Evolutionary conservation across 2,113 vertebrate species (phyloP).

Genomic region (Mesembrinibis cayennensis): DNA sequence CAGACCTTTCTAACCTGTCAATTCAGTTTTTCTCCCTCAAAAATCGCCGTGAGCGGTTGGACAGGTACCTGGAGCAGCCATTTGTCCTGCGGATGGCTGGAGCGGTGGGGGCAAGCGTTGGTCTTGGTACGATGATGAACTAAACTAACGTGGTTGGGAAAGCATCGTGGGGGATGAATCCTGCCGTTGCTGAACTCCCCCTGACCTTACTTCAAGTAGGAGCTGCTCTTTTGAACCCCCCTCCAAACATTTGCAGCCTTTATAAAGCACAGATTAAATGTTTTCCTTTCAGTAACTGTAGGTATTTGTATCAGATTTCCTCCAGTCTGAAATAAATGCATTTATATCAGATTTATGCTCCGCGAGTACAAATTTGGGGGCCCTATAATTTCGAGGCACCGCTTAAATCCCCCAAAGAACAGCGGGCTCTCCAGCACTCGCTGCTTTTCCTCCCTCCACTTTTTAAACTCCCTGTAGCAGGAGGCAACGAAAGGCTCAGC

Average conservation of each 20-base stretch:
- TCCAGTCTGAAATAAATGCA: neutral
- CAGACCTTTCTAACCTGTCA: neutral
- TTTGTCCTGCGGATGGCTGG: neutral
- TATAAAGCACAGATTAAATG: neutral
- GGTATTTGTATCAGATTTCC: neutral
- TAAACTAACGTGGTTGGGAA: neutral
- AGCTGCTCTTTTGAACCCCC: slow-evolving; percentile 8
- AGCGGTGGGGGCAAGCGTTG: neutral
- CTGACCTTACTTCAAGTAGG: neutral
- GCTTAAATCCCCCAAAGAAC: neutral
- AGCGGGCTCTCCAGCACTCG: neutral
- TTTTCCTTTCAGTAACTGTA: neutral
- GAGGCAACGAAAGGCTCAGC: neutral
- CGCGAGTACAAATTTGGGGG: neutral
- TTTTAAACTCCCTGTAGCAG: neutral
- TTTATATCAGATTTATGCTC: neutral
- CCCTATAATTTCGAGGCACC: neutral
- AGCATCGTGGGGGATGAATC: neutral
- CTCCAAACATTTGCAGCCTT: neutral
- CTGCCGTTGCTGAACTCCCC: slow-evolving; percentile 29
- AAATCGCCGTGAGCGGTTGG: neutral
- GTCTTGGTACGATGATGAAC: neutral
- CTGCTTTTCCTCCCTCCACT: neutral
- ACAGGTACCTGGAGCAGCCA: neutral
- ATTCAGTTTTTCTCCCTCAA: neutral